Evolutionary conservation across 1,140 invertebrate species (phyloP).

Genomic region (Calephelis virginiensis): DNA sequence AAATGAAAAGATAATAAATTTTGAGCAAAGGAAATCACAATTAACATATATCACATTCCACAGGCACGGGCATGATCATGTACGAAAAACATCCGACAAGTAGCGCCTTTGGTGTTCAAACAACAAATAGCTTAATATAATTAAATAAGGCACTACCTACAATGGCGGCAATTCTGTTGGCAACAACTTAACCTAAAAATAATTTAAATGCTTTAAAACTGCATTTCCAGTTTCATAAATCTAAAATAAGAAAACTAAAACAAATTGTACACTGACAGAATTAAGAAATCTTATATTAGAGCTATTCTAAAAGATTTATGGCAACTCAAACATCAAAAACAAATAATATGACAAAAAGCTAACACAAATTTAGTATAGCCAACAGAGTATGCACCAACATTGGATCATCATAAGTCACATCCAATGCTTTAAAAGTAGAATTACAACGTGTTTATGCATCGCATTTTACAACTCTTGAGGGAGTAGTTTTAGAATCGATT

Average conservation of each 20-base stretch:
- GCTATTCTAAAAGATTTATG: no score
- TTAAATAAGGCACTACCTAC: conserved; percentile 48
- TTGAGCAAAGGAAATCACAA: conserved; percentile 67
- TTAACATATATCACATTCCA: conserved; percentile 68
- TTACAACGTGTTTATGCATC: neutral
- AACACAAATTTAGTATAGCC: no score
- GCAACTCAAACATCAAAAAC: no score
- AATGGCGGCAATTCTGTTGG: neutral
- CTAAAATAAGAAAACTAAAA: no score
- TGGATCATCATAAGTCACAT: no score
- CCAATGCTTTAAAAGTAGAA: neutral
- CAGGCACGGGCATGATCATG: conserved; percentile 42
- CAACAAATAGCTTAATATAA: conserved; percentile 26
- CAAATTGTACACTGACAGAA: no score
- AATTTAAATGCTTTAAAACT: no score
- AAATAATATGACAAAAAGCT: no score
- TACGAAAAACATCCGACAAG: conserved; percentile 29
- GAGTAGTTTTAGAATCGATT: neutral
- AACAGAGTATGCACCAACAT: no score
- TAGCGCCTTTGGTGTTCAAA: conserved; percentile 24
- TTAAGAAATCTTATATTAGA: no score
- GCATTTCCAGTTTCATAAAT: no score
- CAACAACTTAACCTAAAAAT: no score
- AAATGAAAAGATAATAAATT: conserved; percentile 54
- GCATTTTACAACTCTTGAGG: neutral